Conservation (phyloP, 2,888 invertebrate species). For the Chymomyza amoena region DNA sequence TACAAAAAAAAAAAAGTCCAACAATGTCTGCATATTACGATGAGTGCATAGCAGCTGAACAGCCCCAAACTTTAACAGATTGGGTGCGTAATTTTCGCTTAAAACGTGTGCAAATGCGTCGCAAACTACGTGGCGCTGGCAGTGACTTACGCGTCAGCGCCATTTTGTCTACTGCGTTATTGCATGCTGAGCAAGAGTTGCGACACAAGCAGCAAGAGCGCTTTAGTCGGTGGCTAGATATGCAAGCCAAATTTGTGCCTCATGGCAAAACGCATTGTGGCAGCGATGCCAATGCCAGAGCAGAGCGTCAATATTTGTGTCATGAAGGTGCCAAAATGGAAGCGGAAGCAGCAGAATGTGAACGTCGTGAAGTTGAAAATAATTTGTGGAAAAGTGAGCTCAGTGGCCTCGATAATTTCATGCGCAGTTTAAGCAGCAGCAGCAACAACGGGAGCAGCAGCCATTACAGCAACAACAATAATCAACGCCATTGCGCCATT, state of each 20-base stretch:
- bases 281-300: slow-evolving; percentile 38
- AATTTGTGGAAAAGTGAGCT: slow-evolving; percentile 80
- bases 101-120: slow-evolving; percentile 80
- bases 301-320: slow-evolving; percentile 16
- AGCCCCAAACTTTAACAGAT: slow-evolving; percentile 75
- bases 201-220: slow-evolving; percentile 81
- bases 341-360: slow-evolving; percentile 52
- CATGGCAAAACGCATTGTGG: slow-evolving; percentile 54
- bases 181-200: slow-evolving; percentile 80
- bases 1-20: slow-evolving; percentile 7
- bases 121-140: slow-evolving; percentile 78
- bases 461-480: slow-evolving; percentile 35
- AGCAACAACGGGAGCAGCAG: slow-evolving; percentile 22
- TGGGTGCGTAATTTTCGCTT: slow-evolving; percentile 82
- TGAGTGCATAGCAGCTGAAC: slow-evolving; percentile 50
- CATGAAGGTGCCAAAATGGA: slow-evolving; percentile 33
- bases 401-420: slow-evolving; percentile 81
- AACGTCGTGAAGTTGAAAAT: slow-evolving; percentile 66
- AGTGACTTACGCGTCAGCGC: slow-evolving; percentile 81
- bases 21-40: slow-evolving; percentile 61
- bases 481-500: slow-evolving; percentile 43
- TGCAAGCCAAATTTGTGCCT: slow-evolving; percentile 76
- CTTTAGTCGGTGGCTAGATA: slow-evolving; percentile 79
- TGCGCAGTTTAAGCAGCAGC: slow-evolving; percentile 80
- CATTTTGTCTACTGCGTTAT: slow-evolving; percentile 80